Conservation (phyloP, 2,797 vertebrate species). For the Aldrovandia affinis region DNA sequence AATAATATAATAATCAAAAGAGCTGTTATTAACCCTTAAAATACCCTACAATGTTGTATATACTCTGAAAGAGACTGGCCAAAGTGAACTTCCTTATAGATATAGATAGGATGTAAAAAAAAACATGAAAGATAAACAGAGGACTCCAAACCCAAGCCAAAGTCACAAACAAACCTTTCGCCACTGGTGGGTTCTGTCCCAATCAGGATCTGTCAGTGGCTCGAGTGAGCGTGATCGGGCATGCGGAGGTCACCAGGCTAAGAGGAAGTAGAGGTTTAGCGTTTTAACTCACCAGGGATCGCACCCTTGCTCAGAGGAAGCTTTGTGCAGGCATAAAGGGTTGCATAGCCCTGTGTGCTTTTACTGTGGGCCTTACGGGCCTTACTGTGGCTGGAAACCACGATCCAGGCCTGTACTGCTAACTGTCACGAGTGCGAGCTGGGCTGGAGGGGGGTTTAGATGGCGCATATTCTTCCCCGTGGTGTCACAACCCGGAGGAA, state of each 20-base stretch:
- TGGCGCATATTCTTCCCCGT: too few relatives aligned
- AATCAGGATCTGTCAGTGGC: not conserved
- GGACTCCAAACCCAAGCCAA: not conserved
- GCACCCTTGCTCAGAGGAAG: not conserved
- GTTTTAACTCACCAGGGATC: not conserved
- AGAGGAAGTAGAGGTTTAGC: not conserved
- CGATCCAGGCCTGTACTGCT: too few relatives aligned
- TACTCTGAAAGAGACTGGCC: not conserved
- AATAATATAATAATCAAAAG: not conserved
- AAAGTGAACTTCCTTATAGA: not conserved
- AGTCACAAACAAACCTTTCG: not conserved
- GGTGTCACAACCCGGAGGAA: too few relatives aligned
- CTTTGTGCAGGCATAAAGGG: not conserved
- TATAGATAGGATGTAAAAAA: not conserved
- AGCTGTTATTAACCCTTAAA: not conserved
- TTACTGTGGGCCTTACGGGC: too few relatives aligned
- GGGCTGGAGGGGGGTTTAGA: too few relatives aligned
- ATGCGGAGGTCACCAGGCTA: not conserved
- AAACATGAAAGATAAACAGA: not conserved
- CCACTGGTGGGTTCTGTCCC: not conserved
- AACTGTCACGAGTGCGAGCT: too few relatives aligned
- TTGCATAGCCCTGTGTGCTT: not conserved
- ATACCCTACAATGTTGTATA: not conserved
- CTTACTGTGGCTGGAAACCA: too few relatives aligned
- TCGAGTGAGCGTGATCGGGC: not conserved